Base-by-base conservation (phyloP, 2,797 vertebrate species). In the Typhlichthys eigenmanni region DNA sequence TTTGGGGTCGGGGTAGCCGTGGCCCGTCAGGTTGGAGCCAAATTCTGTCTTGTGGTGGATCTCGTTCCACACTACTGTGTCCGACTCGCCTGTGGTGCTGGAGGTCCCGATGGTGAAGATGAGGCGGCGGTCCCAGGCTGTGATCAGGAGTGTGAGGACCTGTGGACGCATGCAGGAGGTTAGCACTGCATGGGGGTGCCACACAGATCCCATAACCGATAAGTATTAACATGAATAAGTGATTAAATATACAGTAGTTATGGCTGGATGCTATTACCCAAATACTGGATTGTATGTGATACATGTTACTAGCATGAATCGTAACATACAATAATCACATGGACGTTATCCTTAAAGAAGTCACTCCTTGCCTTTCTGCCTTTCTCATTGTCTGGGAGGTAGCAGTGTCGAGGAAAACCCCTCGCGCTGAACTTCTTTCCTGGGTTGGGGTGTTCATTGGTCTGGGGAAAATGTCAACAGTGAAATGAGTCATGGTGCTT, bases 21-120 rank as follows among this genome's bases (percentile, higher is more conserved):
- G 97, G 51, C 96, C 97, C 0, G 96, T 98, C 79, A 98, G 92
- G 89, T 98, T 98, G 85, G 97, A 97, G 56, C 96, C 96, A 0
- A 98, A 98, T 75, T 98, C 96, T 0, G 97, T 98, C 88, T 98
- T 98, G 91, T 98, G 97, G 80, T 98, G 96, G 74, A 98, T 94
- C 88, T 98, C 97, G 1, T 98, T 98, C 97, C 97, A 98, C 56
- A 98, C 95, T 73, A 98, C 97, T 0, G 97, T 98, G 89, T 98
- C 95, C 0, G 92, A 92, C 87, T 98, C 97, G 0, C 97, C 97
- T 0, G 97, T 98, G 68, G 97, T 98, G 90, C 93, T 98, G 85
- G 97, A 98, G 1, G 96, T 98, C 74, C 96, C 96, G 0, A 98
- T 95, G 82, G 97, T 96, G 89, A 98, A 98, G 91, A 98, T 96